phyloP scores from a whole-genome alignment of 2,113 vertebrate species.

The Xiphophorus couchianus region DNA sequence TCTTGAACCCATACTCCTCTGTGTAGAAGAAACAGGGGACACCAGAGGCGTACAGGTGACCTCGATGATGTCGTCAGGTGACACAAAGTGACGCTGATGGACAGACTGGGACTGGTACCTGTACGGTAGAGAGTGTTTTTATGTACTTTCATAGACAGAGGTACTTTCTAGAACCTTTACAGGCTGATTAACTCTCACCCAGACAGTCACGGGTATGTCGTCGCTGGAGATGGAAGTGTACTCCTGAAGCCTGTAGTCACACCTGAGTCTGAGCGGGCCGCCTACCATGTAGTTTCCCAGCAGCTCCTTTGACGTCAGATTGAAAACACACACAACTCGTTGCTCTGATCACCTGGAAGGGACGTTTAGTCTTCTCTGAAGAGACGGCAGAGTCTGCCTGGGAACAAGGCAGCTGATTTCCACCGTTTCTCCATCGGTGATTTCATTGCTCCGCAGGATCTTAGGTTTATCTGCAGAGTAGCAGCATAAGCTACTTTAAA shows the following conservation, averaged over 20 bases:
- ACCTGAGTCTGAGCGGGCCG: not conserved
- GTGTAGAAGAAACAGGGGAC: not conserved
- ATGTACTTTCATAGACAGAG: not conserved
- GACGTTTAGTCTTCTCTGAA: not conserved
- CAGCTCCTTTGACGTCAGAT: constrained; percentile 10
- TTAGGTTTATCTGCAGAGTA: constrained; percentile 7
- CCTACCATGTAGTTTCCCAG: not conserved
- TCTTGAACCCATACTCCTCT: fast-evolving
- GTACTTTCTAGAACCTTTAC: not conserved
- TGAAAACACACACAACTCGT: not conserved
- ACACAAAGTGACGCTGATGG: constrained; percentile 7
- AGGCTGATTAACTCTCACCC: constrained; percentile 10
- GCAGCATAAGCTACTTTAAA: no score
- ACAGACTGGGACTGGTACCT: constrained; percentile 23
- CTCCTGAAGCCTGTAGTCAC: constrained; percentile 36
- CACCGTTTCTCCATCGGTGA: not conserved
- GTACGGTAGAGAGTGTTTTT: not conserved
- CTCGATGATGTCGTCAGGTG: not conserved
- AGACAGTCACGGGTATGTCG: not conserved
- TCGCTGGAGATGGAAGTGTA: constrained; percentile 19
- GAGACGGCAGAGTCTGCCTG: constrained; percentile 17
- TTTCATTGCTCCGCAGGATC: not conserved
- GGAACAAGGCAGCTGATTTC: constrained; percentile 17
- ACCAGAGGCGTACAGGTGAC: constrained; percentile 5
- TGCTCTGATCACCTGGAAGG: not conserved